Conservation (phyloP, 1,140 invertebrate species). For the Trissolcus basalis region DNA sequence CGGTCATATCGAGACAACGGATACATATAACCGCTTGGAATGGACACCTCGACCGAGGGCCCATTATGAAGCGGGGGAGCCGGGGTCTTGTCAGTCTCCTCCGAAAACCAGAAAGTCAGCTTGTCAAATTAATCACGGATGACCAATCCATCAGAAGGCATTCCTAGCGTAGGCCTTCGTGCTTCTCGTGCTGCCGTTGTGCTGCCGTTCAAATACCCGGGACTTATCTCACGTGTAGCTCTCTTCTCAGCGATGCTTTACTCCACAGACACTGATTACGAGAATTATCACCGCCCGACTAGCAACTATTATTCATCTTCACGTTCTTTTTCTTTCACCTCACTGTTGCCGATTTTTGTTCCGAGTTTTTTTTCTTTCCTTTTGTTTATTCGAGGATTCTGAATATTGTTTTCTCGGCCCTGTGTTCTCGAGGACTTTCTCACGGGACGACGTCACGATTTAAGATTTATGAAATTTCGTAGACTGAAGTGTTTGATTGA, state of each 20-base stretch:
- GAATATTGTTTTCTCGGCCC: not conserved
- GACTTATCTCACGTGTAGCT: constrained; percentile 30
- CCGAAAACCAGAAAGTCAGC: constrained; percentile 77
- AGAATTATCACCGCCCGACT: constrained; percentile 23
- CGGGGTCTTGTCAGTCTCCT: constrained; percentile 69
- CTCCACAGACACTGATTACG: constrained; percentile 19
- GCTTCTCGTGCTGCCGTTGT: constrained; percentile 35
- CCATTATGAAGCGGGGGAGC: constrained; percentile 65
- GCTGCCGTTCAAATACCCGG: constrained; percentile 41
- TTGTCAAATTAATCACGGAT: constrained; percentile 78
- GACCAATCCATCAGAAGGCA: constrained; percentile 77
- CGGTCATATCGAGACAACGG: constrained; percentile 60
- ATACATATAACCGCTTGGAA: constrained; percentile 58
- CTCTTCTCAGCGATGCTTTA: not conserved
- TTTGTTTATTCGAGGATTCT: not conserved
- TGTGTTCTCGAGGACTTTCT: constrained; percentile 11
- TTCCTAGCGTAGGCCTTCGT: constrained; percentile 70
- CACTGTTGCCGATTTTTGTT: no score
- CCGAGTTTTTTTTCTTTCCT: not conserved
- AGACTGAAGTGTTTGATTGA: constrained; percentile 37
- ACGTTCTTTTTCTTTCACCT: no score
- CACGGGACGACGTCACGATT: constrained; percentile 12
- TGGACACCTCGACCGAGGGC: constrained; percentile 55
- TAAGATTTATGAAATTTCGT: constrained; percentile 51
- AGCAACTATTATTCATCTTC: no score